Base-by-base conservation (phyloP, 2,113 vertebrate species). In the Murina feae region DNA sequence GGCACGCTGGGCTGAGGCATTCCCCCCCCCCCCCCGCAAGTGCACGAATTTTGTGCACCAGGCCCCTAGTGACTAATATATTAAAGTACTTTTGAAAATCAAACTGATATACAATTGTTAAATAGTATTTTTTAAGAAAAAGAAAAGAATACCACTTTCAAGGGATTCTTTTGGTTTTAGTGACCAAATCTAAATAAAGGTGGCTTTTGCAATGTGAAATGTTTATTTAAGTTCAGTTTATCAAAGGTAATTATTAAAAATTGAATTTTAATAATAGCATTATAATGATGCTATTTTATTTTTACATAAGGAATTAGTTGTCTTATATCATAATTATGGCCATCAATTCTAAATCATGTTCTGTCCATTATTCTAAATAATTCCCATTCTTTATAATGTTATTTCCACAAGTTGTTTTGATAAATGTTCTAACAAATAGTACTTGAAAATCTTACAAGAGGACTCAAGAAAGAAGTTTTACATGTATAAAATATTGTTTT, bases 381-480 rank as follows among this genome's bases (percentile, higher is more conserved):
- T 63, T 90, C 8, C 32, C 13, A 51, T 65, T 6, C 2, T 37
- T 37, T 85, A 65, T 68, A 74, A 74, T 47, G 69, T 69, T 69
- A 93, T 91, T 76, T 72, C 37, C 42, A 84, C 9, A 63, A 28
- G 68, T 94, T 71, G n/a, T 68, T 93, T n/a, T 85, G 44, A 71
- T 37, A 90, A 86, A 65, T 9, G 28, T 37, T 76, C 13, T 91
- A 85, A 69, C 66, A 91, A 91, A 85, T 8, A 4, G 16, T 63
- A 35, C 84, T 88, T 90, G 87, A 94, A 90, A 82, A 79, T 35
- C 39, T 80, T 90, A 55, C 2, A 85, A 58, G 79, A 96, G 30
- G 37, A 63, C 25, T 86, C 9, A 83, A 28, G 47, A 63, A 89
- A 47, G 14, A 53, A 68, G 21, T 65, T 84, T 88, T 79, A 80